Conservation (phyloP, 2,888 invertebrate genomes). For the Erynnis tages region DNA sequence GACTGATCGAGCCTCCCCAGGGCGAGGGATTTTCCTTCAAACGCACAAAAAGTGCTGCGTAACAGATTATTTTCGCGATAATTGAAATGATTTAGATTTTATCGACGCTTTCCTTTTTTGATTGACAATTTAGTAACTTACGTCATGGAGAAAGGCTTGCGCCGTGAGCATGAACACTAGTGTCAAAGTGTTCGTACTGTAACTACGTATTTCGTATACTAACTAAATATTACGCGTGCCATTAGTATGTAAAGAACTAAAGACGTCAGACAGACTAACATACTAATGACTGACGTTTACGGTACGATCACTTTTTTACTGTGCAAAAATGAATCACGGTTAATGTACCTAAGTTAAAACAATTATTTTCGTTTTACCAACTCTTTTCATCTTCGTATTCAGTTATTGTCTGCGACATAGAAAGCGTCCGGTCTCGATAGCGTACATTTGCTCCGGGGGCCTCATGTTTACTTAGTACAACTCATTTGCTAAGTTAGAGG, state of each 20-base stretch:
- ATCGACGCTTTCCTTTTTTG: too few relatives aligned
- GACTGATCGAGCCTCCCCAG: constrained; percentile 64
- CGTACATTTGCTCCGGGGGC: constrained; percentile 43
- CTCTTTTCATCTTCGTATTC: background rate
- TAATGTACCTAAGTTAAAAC: too few relatives aligned
- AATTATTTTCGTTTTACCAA: too few relatives aligned
- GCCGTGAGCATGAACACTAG: too few relatives aligned
- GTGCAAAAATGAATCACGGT: too few relatives aligned
- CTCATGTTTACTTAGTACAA: constrained; percentile 60
- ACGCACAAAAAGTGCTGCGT: background rate
- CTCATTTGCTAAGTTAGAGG: constrained; percentile 72
- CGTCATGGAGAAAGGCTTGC: background rate
- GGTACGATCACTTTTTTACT: too few relatives aligned
- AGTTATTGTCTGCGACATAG: background rate
- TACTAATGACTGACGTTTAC: too few relatives aligned
- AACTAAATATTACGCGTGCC: too few relatives aligned
- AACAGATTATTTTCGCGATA: constrained; percentile 6
- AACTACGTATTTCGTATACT: too few relatives aligned
- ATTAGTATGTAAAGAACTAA: too few relatives aligned
- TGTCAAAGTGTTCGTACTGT: too few relatives aligned
- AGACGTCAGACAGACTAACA: too few relatives aligned
- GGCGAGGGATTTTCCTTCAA: constrained; percentile 28
- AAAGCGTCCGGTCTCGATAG: background rate
- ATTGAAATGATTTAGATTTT: constrained; percentile 5
- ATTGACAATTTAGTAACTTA: background rate